A percentile compares a stretch with the other conserved stretches of the same genome.
phyloP scores from a whole-genome alignment of 1,140 invertebrate genomes.

The Archivesica marissinica region DNA sequence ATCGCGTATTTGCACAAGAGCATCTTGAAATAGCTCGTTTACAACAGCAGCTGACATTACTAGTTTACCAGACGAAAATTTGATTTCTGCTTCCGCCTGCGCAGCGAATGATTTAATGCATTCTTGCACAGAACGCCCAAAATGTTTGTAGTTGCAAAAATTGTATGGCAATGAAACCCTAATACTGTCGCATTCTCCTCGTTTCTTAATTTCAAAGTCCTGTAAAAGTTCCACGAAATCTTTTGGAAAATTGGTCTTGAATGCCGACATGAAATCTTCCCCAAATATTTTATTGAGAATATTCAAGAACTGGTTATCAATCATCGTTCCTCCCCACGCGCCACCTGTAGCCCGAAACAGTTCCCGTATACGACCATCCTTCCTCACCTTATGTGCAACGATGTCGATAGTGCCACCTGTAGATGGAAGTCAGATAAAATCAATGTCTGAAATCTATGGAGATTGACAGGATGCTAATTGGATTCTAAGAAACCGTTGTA shows the following conservation, averaged over 20 bases:
- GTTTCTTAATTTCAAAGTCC: constrained; percentile 82
- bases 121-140: constrained; percentile 76
- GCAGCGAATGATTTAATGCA: constrained; percentile 76
- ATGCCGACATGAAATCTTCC: constrained; percentile 75
- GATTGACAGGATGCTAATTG: too few relatives aligned
- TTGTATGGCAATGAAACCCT: constrained; percentile 80
- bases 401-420: constrained; percentile 81
- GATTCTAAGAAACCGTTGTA: too few relatives aligned
- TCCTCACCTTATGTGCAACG: constrained; percentile 80
- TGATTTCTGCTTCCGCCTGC: constrained; percentile 69
- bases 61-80: constrained; percentile 80
- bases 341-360: constrained; percentile 80
- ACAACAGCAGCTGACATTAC: constrained; percentile 76
- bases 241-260: constrained; percentile 77
- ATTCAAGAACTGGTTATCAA: constrained; percentile 79
- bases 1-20: constrained; percentile 77
- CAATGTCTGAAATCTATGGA: too few relatives aligned
- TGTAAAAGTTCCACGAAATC: constrained; percentile 81
- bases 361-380: constrained; percentile 78
- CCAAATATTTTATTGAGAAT: constrained; percentile 78
- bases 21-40: constrained; percentile 75
- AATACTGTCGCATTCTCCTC: constrained; percentile 80
- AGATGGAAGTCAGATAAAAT: too few relatives aligned
- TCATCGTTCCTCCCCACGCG: constrained; percentile 81
- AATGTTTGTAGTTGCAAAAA: constrained; percentile 79